Evolutionary conservation across 2,888 invertebrate genomes (phyloP), one percentile per base, ranked within the genome.

Genomic region (Sarcophaga caerulescens): DNA sequence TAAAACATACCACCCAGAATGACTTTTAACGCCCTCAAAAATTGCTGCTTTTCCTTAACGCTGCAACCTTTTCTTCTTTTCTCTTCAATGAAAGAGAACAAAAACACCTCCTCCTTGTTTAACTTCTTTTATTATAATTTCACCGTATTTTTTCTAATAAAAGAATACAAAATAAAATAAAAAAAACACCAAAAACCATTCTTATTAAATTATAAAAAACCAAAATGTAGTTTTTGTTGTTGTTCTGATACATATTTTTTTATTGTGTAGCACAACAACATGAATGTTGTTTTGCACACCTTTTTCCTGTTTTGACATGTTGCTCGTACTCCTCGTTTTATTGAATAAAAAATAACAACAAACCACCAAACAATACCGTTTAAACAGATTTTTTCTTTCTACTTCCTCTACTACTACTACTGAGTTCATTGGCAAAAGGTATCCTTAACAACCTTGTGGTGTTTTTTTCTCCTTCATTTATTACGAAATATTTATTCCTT

Each of bases 271-370:
- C 52, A 81, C 66, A 84, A 84, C 84, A 86, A 81, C 81, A 82
- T 71, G 77, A 78, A 81, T 81, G 81, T 71, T 84, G 81, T 86
- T 81, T 81, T 86, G 84, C 81, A 86, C 86, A 86, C 86, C 86
- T 84, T 86, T 86, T 86, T 84, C 84, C 81, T 86, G 86, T 86
- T 81, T 84, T 84, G 84, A 86, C 86, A 86, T 68, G 86, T 75
- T 81, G 47, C 78, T 68, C 10, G 52, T 52, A 52, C 52, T 52
- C 14, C 35, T 52, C 3, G 52, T 52, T 35, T 77, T 82, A 73
- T 82, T 82, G 77, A 82, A 77, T 65, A 52, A 52, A 12, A 52
- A 12, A 52, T 1, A 12, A 47, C n/a, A n/a, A n/a, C n/a, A 11
- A 52, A 52, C 52, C 60, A 71, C 25, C 57, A 78, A 23, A 47